phyloP scores from a whole-genome alignment of 2,888 invertebrate species.

The Nomada ferruginata region DNA sequence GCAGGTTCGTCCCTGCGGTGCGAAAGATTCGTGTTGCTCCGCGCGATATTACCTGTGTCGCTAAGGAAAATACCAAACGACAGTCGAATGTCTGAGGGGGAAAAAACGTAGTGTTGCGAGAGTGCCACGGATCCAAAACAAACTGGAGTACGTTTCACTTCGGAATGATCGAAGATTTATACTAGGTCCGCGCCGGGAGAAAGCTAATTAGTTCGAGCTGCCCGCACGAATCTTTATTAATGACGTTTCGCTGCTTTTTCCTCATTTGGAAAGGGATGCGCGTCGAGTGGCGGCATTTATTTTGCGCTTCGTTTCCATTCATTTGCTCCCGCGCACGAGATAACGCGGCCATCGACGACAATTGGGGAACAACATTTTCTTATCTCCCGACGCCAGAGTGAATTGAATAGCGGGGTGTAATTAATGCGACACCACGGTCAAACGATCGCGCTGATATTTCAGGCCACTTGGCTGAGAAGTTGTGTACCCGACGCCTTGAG shows the following conservation, averaged over 20 bases:
- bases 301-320: conserved; percentile 1
- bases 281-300: neutral
- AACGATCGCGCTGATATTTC: neutral
- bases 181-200: conserved; percentile 14
- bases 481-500: too few relatives aligned
- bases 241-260: conserved; percentile 28
- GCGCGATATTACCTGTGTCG: conserved; percentile 32
- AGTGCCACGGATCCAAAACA: neutral
- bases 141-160: conserved; percentile 22
- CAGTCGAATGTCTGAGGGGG: too few relatives aligned
- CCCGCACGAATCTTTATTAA: conserved; percentile 44
- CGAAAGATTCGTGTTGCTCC: conserved; percentile 3
- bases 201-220: conserved; percentile 51
- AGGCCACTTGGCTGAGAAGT: neutral
- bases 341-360: neutral
- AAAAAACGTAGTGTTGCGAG: too few relatives aligned
- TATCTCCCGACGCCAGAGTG: neutral
- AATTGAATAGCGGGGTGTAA: neutral
- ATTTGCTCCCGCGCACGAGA: neutral
- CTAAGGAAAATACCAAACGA: neutral
- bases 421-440: neutral
- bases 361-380: neutral
- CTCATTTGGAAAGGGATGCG: neutral
- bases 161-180: conserved; percentile 22
- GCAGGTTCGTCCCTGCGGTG: neutral